Evolutionary conservation across 1,140 invertebrate genomes (phyloP).

Genomic region (Dendroctonus ponderosae): DNA sequence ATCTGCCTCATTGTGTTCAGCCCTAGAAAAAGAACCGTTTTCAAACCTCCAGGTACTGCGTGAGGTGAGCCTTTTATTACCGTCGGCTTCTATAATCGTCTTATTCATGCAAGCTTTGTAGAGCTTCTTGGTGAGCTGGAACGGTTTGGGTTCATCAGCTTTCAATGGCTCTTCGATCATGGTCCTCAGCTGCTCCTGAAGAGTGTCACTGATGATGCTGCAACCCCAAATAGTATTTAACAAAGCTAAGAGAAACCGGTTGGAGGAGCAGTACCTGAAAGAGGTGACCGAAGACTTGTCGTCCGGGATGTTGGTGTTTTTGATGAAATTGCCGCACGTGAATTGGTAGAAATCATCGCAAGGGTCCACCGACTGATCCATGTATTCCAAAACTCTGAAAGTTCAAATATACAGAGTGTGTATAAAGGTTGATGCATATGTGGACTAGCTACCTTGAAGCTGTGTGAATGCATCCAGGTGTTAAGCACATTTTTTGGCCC

Average conservation of each 20-base stretch:
- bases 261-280: slow-evolving; percentile 57
- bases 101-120: slow-evolving; percentile 85
- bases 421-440: too few relatives aligned
- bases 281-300: slow-evolving; percentile 78
- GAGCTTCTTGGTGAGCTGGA: slow-evolving; percentile 72
- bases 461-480: slow-evolving; percentile 67
- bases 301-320: slow-evolving; percentile 73
- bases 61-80: slow-evolving; percentile 42
- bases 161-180: slow-evolving; percentile 69
- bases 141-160: slow-evolving; percentile 67
- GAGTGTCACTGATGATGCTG: slow-evolving; percentile 73
- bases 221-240: slow-evolving; percentile 51
- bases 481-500: slow-evolving; percentile 56
- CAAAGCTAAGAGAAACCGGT: not conserved
- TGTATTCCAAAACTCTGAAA: slow-evolving; percentile 62
- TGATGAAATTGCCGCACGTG: slow-evolving; percentile 74
- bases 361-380: slow-evolving; percentile 74
- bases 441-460: slow-evolving; percentile 54
- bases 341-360: slow-evolving; percentile 91
- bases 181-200: slow-evolving; percentile 74
- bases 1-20: slow-evolving; percentile 68
- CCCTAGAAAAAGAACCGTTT: slow-evolving; percentile 1
- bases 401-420: too few relatives aligned
- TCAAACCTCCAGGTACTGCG: not conserved
- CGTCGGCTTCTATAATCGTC: slow-evolving; percentile 70